Evolutionary conservation across 1,140 invertebrate species (phyloP), one percentile per base, ranked within the genome.

Genomic region (Lethocerus indicus): DNA sequence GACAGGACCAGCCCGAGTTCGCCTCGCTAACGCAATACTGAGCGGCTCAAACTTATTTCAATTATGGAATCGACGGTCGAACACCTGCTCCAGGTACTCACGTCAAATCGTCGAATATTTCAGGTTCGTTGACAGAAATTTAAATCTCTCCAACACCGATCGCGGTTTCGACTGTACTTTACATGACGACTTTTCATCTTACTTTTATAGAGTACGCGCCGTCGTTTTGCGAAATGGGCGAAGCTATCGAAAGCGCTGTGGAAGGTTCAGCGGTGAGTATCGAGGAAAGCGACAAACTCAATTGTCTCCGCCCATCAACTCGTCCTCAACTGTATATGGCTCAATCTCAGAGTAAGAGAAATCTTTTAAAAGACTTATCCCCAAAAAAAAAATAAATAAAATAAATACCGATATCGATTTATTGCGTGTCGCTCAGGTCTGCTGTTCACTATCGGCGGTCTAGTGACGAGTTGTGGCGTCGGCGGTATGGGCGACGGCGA

Each of bases 291-390:
- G 63, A 67, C 27, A 60, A 63, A 3, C 56, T 66, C n/a, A 56
- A 59, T 80, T 52, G 73, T 73, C 47, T 67, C 74, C 48, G 68
- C 80, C 50, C 72, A 81, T 66, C 72, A 81, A 65, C 58, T 79
- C 54, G 71, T 87, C 56, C 59, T 84, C 14, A 76, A 77, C 53
- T 79, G 76, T 62, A 75, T 85, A 56, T 87, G 83, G 83, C 67
- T 82, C 53, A 85, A 79, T 55, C 67, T 86, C 16, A 86, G 84
- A 73, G 80, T 82, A 65, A 21, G 20, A 20, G 14, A 2, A 6
- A 3, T 41, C 14, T 2, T 41, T 2, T 41, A 36, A 54, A n/a
- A n/a, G n/a, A n/a, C n/a, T n/a, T n/a, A n/a, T n/a, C n/a, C n/a
- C n/a, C n/a, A n/a, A n/a, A n/a, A n/a, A n/a, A n/a, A n/a, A 9